Base-by-base conservation (phyloP, 2,797 vertebrate genomes). In the Fistularia commersonii region DNA sequence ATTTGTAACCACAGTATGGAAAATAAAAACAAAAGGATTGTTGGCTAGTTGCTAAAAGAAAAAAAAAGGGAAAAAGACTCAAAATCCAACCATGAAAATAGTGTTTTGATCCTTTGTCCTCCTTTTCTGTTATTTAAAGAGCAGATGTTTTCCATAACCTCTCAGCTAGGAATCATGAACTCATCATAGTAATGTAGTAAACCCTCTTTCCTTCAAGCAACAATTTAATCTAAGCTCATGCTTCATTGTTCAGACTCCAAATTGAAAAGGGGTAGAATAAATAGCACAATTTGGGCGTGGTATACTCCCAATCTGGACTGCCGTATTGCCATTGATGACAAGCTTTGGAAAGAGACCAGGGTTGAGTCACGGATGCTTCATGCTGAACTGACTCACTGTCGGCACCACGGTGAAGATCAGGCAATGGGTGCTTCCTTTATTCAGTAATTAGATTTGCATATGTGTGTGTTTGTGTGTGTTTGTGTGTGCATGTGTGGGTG, bases 181-280 rank as follows among this genome's bases (percentile, higher is more conserved):
- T 77, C 70, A 72, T 67, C 66, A 64, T 70, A 63, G 69, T 76
- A 76, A 81, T 80, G 70, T 74, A 23, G 23, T 69, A 72, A 79
- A 79, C 71, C 81, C 65, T 59, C 58, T 68, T 72, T 64, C 45
- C 13, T 13, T 64, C 6, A 59, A 36, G 35, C 7, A 8, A 36
- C 35, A 36, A 10, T 10, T 10, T 8, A 36, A 8, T 10, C 35
- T 8, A 36, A 36, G 35, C 35, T 36, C 2, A 6, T 36, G 35
- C 9, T 7, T 36, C 35, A 8, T 36, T 8, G 7, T 36, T 36
- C 35, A 36, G 7, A 8, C 35, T 36, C 35, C 9, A 7, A 36
- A 36, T 36, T 10, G 23, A 23, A 36, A 36, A 7, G 6, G 35
- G 9, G 2, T 35, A 8, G 34, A 35, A 35, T 10, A 36, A 23